phyloP scores from a whole-genome alignment of 2,797 vertebrate genomes.

The Vireo griseus region DNA sequence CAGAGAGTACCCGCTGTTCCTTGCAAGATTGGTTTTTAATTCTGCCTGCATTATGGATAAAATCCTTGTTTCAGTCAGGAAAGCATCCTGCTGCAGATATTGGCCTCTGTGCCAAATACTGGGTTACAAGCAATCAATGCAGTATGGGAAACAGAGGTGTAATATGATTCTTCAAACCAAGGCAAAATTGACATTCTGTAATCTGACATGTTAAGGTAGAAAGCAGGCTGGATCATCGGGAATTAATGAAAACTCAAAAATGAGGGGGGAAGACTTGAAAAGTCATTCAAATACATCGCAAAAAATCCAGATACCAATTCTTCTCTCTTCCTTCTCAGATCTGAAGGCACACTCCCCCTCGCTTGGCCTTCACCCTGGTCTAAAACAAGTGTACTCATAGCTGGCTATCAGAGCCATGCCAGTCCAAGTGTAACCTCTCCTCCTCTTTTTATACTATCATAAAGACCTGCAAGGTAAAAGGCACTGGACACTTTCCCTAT shows the following conservation, averaged over 20 bases:
- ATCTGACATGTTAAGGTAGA: background rate
- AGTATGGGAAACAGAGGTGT: background rate
- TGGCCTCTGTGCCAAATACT: background rate
- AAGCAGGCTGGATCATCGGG: background rate
- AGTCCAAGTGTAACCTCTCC: background rate
- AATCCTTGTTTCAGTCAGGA: background rate
- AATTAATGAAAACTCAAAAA: background rate
- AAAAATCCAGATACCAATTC: background rate
- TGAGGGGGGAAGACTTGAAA: background rate
- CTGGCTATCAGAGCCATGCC: background rate
- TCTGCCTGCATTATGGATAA: background rate
- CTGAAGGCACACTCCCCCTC: background rate
- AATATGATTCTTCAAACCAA: background rate
- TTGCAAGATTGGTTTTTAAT: background rate
- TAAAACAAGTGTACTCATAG: background rate
- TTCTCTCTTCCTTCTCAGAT: background rate
- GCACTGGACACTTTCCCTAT: background rate
- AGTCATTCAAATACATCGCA: background rate
- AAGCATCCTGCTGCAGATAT: background rate
- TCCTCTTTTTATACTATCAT: background rate
- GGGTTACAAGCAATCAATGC: background rate
- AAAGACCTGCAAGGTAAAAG: background rate
- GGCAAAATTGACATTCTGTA: background rate
- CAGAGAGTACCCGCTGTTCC: background rate
- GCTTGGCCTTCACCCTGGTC: background rate